Base-by-base conservation (phyloP, 2,113 vertebrate species). In the Litocranius walleri region DNA sequence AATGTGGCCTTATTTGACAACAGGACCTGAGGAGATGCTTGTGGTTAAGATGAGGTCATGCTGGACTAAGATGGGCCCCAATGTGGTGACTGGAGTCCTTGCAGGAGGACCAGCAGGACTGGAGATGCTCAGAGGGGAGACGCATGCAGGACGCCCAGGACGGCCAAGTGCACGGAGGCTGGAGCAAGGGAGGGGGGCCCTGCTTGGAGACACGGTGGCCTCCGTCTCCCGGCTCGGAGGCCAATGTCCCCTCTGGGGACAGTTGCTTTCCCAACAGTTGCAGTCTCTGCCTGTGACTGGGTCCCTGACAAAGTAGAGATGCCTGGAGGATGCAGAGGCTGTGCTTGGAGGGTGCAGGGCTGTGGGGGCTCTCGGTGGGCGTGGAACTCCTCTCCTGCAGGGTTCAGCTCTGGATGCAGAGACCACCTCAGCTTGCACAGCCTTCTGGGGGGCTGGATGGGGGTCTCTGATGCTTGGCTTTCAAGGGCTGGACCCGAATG, bases 291-390 rank as follows among this genome's bases (percentile, higher is more conserved):
- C 29, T 50, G 1, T 36, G 40, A 13, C 43, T 5, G 3, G 50
- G 15, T 29, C 61, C 87, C 77, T 78, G n/a, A 71, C 23, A 25
- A 27, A 59, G n/a, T 45, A 45, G 16, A 29, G 36, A 56, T 2
- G 12, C 21, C n/a, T 23, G 30, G 19, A 21, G 30, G 78, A 13
- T 4, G 11, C 25, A n/a, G 17, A 52, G 16, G 48, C 80, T 7
- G 33, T n/a, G 80, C 9, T 12, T 19, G 29, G 45, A 30, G 43
- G 45, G 27, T 5, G 3, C 16, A 43, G 48, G 48, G 45, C 78
- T 0, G 0, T 2, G 1, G 21, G 33, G 0, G 1, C n/a, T 29
- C 27, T 5, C 21, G 33, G 19, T 27, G 64, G 83, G 19, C 1
- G 0, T 27, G 43, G 23, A 30, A 45, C n/a, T 36, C 29, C 21